Evolutionary conservation across 1,140 invertebrate genomes (phyloP).

Genomic region (Oreohelix idahoensis): DNA sequence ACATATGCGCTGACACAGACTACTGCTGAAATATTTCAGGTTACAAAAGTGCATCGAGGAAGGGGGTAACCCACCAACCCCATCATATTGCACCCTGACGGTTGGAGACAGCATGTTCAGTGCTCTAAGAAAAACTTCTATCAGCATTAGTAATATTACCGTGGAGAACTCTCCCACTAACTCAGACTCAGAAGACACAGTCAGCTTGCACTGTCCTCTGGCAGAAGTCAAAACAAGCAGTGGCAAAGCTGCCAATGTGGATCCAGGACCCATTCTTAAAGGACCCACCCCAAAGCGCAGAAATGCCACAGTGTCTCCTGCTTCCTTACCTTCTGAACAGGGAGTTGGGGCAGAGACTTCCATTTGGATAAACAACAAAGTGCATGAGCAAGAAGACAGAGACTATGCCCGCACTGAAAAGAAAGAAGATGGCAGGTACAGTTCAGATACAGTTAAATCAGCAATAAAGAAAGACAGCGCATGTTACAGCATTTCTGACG

Average conservation of each 20-base stretch:
- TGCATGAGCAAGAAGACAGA: background rate
- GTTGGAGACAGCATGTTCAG: constrained; percentile 62
- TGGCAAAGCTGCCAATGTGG: background rate
- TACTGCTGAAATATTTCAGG: constrained; percentile 37
- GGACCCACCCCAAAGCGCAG: background rate
- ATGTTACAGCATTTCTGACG: constrained; percentile 33
- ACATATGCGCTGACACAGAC: background rate
- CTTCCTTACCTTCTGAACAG: background rate
- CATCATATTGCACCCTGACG: constrained; percentile 54
- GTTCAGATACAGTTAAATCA: background rate
- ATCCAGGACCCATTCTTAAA: background rate
- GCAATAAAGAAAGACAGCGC: constrained; percentile 37
- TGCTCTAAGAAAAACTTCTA: constrained; percentile 57
- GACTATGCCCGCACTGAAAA: background rate
- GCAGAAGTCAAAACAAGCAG: background rate
- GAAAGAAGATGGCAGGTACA: background rate
- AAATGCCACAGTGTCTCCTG: constrained; percentile 2
- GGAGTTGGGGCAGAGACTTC: background rate
- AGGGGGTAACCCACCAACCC: constrained; percentile 41
- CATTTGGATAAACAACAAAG: background rate
- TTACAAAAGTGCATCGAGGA: constrained; percentile 49
- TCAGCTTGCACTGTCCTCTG: background rate
- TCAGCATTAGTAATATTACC: constrained; percentile 51
- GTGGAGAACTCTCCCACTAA: constrained; percentile 29
- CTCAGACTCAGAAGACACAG: constrained; percentile 27